These are phyloP conservation scores for Plutella xylostella DNA, from an alignment of 2,888 invertebrate species.

Conservation along the genomic window DNA sequence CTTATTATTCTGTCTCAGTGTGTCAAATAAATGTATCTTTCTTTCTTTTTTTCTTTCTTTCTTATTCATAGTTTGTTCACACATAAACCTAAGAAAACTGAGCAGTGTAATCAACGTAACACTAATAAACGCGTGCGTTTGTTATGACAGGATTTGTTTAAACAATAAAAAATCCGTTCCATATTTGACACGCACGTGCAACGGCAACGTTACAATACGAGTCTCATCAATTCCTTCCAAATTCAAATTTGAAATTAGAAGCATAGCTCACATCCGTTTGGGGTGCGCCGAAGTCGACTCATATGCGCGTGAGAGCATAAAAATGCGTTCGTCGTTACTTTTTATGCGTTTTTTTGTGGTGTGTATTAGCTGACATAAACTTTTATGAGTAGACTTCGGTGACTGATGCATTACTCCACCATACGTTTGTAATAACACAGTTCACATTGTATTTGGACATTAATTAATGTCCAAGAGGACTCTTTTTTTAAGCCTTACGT, in stretches of 20 bases:
- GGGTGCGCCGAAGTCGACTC: constrained; percentile 16
- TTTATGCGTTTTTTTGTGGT: constrained; percentile 35
- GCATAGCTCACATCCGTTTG: neutral
- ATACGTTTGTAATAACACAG: too few relatives aligned
- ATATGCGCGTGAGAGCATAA: constrained; percentile 19
- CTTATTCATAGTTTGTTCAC: too few relatives aligned
- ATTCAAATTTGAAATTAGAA: constrained; percentile 1
- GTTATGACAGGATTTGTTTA: neutral
- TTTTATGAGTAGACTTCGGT: constrained; percentile 35
- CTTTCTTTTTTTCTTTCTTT: too few relatives aligned
- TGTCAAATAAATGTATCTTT: too few relatives aligned
- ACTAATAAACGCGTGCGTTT: too few relatives aligned
- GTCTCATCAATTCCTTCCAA: neutral
- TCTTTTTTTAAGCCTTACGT: too few relatives aligned
- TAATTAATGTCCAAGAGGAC: too few relatives aligned
- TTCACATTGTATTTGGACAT: too few relatives aligned
- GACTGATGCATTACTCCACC: constrained; percentile 39
- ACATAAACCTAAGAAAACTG: too few relatives aligned
- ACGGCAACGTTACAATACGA: neutral
- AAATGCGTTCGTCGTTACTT: constrained; percentile 30
- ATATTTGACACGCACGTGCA: neutral
- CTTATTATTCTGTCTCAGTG: too few relatives aligned
- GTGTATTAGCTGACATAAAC: constrained; percentile 32
- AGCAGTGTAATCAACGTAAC: too few relatives aligned
- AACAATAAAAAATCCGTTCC: neutral